phyloP scores from a whole-genome alignment of 2,797 vertebrate species.

The Telmatherina bonti region DNA sequence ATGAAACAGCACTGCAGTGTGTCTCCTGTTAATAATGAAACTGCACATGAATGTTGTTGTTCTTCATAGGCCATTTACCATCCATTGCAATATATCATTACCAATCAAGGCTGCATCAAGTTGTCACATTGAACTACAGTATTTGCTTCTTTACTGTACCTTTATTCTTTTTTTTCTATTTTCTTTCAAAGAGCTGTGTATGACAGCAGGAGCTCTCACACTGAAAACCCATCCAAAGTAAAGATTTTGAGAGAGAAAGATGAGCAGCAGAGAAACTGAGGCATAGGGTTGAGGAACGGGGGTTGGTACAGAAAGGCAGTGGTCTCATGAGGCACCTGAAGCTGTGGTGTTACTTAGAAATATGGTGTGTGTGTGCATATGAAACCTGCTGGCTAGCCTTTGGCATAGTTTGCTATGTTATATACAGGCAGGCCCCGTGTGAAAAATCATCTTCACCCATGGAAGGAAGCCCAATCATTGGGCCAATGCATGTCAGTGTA shows the following conservation, averaged over 20 bases:
- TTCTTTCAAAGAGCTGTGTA: constrained; percentile 34
- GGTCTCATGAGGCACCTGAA: constrained; percentile 57
- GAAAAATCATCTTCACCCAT: constrained; percentile 56
- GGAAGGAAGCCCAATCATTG: constrained; percentile 37
- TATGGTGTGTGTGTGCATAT: constrained; percentile 48
- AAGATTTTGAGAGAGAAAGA: constrained; percentile 44
- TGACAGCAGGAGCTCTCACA: constrained; percentile 48
- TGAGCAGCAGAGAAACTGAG: constrained; percentile 51
- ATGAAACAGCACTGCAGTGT: constrained; percentile 54
- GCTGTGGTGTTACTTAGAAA: constrained; percentile 61
- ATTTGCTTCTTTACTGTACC: constrained; percentile 52
- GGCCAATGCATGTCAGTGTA: constrained; percentile 40
- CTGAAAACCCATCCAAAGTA: constrained; percentile 47
- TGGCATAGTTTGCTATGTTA: constrained; percentile 62
- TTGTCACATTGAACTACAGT: constrained; percentile 42
- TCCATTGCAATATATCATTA: constrained; percentile 25
- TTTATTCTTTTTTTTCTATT: constrained; percentile 26
- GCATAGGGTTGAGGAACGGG: constrained; percentile 52
- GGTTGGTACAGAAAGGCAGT: constrained; percentile 53
- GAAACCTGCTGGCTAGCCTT: constrained; percentile 60
- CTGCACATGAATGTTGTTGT: constrained; percentile 38
- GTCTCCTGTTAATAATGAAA: constrained; percentile 58
- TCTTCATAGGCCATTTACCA: constrained; percentile 44
- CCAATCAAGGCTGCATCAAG: constrained; percentile 19
- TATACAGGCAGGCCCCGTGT: constrained; percentile 47